Evolutionary conservation across 2,888 invertebrate species (phyloP), one percentile per base, ranked within the genome.

Genomic region (Zeuzera pyrina): DNA sequence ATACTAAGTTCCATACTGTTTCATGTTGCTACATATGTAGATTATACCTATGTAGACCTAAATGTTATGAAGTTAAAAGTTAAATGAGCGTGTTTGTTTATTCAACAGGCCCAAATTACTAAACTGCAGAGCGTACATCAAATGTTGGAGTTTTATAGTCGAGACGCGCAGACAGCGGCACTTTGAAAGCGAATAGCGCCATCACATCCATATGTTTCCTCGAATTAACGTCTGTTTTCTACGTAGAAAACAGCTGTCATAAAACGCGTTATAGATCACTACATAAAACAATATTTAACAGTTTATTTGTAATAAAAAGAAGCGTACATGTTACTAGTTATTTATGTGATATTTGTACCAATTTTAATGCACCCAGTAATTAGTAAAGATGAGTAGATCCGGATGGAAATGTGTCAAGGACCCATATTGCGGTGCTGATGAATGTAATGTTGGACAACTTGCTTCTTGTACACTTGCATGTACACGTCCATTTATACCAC

Each of bases 211-310:
- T 71, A 76, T 81, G 81, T 67, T 81, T 83, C 81, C 81, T 78
- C 65, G 81, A 79, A 83, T 64, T 71, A 63, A 76, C 67, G 78
- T 79, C 78, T 83, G 81, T 76, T 79, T 81, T 81, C 81, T 67
- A 61, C 68, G 78, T 79, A 81, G 57, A 69, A 72, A 77, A 76
- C 66, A 57, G 47, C 71, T 52, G 63, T 70, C 73, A 61, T 81
- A 78, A 83, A 83, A 66, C 68, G 56, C 52, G 52, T 61, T 63
- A 61, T 68, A 71, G 65, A 59, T 56, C 59, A 54, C 50, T 50
- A 61, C 67, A 68, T 74, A 64, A 70, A 74, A 73, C 68, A 65
- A 68, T 66, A 74, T 73, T 4, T 65, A 68, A 71, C 73, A 66
- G 53, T 56, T 64, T 70, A 70, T 73, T 72, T 65, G 54, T 65